phyloP scores from a whole-genome alignment of 1,140 invertebrate species.

The Bilobella aurantiaca region DNA sequence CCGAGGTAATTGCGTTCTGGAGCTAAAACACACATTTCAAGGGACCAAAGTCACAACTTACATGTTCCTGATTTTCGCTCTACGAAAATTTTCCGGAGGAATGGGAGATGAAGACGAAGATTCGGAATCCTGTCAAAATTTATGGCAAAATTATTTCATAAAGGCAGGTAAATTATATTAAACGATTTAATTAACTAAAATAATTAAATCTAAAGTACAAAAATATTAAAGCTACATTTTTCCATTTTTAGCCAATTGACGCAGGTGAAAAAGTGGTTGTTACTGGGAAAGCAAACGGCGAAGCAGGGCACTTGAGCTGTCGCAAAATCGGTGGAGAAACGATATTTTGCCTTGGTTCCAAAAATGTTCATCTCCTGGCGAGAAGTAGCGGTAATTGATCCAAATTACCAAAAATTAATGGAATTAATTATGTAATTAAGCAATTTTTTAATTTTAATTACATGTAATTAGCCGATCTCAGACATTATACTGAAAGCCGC shows the following conservation, averaged over 20 bases:
- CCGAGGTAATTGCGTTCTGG: slow-evolving; percentile 42
- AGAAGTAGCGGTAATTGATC: slow-evolving; percentile 32
- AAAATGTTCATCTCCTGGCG: slow-evolving; percentile 46
- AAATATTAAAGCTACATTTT: not conserved
- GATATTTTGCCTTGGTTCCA: slow-evolving; percentile 43
- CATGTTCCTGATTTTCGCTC: slow-evolving; percentile 41
- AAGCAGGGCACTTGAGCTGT: slow-evolving; percentile 45
- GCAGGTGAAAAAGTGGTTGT: slow-evolving; percentile 38
- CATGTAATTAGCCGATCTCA: slow-evolving; percentile 39
- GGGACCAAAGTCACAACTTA: slow-evolving; percentile 24
- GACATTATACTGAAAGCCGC: slow-evolving; percentile 40
- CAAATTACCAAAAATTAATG: not conserved
- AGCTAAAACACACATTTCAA: slow-evolving; percentile 33
- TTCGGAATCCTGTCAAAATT: slow-evolving; percentile 39
- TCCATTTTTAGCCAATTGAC: slow-evolving; percentile 36
- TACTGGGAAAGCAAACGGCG: slow-evolving; percentile 45
- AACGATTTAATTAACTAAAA: not conserved
- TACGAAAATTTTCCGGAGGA: slow-evolving; percentile 46
- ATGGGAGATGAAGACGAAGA: slow-evolving; percentile 46
- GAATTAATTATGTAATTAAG: not conserved
- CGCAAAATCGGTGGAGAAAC: slow-evolving; percentile 38
- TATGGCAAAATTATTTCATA: slow-evolving; percentile 43
- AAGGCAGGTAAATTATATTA: slow-evolving; percentile 21
- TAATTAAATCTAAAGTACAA: not conserved
- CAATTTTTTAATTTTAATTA: too few relatives aligned